Base-by-base conservation (phyloP, 2,797 vertebrate genomes). In the Discoglossus pictus region DNA sequence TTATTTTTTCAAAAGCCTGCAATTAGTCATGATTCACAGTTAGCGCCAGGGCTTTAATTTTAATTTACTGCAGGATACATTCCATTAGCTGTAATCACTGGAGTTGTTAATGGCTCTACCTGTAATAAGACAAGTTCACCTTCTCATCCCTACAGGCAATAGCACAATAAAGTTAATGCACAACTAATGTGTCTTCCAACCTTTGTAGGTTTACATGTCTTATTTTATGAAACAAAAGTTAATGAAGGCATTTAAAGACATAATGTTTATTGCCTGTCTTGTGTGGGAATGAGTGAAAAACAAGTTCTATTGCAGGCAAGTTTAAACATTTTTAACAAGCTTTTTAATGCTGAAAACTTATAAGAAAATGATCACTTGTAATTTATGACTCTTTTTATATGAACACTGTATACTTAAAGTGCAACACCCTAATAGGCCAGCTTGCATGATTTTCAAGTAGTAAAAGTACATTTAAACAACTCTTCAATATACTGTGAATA, bases 11-110 rank as follows among this genome's bases (percentile, higher is more conserved):
- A 79, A 74, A 72, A 78, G 76, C 68, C 61, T 75, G 64, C 74
- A 76, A 77, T 79, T 75, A 81, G 60, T 72, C 73, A 72, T 73
- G 68, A 78, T 80, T 77, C 79, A 77, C 52, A 73, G 74, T 78
- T 73, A 74, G 76, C 65, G 64, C 60, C 48, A 67, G 44, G 50
- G 73, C 74, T 76, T 64, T 77, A 79, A 75, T 38, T 73, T 53
- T 74, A 67, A 76, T 78, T 76, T 76, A 65, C 61, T 79, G 72
- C 54, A 68, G 21, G 58, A 71, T 54, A 61, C 51, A 55, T 76
- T 69, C 44, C 16, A 66, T 56, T 65, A 66, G 52, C 72, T 72
- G 66, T 73, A 64, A 60, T 70, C 54, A 62, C 3, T 61, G 65
- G 23, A 44, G 53, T 65, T 72, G 51, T 70, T 66, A 59, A 70